Conservation (phyloP, 2,888 invertebrate genomes). For the Drosophila phalerata region DNA sequence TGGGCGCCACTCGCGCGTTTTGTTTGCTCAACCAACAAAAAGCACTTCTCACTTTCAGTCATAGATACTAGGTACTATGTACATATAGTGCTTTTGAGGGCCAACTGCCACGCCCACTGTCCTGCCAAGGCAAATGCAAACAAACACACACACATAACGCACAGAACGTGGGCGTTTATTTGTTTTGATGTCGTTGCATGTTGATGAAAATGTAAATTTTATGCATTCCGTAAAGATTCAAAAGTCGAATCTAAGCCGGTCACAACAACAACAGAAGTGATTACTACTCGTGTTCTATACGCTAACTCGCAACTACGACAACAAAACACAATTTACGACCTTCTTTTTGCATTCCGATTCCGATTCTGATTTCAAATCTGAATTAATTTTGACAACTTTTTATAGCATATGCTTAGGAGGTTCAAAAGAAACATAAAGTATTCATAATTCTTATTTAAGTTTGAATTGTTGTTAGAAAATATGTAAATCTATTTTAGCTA, state of each 20-base stretch:
- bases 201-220: slow-evolving; percentile 80
- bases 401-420: neutral
- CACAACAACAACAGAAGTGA: slow-evolving; percentile 35
- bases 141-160: slow-evolving; percentile 8
- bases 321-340: slow-evolving; percentile 27
- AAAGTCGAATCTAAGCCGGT: slow-evolving; percentile 40
- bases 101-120: slow-evolving; percentile 11
- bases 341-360: slow-evolving; percentile 6
- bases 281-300: slow-evolving; percentile 44
- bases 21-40: slow-evolving; percentile 74
- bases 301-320: slow-evolving; percentile 22
- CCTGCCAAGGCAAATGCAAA: slow-evolving; percentile 48
- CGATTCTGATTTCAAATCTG: slow-evolving; percentile 1
- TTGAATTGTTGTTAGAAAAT: neutral
- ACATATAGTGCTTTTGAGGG: slow-evolving; percentile 44
- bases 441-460: slow-evolving; percentile 8
- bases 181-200: slow-evolving; percentile 55
- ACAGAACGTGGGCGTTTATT: slow-evolving; percentile 43
- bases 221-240: slow-evolving; percentile 61
- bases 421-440: neutral
- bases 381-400: slow-evolving; percentile 10
- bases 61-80: slow-evolving; percentile 57
- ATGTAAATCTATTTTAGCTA: slow-evolving; percentile 1
- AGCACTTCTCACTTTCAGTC: slow-evolving; percentile 74
- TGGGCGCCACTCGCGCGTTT: slow-evolving; percentile 66